These are phyloP conservation scores for Lynx canadensis DNA, from an alignment of 2,113 vertebrate species.

Conservation along the genomic window DNA sequence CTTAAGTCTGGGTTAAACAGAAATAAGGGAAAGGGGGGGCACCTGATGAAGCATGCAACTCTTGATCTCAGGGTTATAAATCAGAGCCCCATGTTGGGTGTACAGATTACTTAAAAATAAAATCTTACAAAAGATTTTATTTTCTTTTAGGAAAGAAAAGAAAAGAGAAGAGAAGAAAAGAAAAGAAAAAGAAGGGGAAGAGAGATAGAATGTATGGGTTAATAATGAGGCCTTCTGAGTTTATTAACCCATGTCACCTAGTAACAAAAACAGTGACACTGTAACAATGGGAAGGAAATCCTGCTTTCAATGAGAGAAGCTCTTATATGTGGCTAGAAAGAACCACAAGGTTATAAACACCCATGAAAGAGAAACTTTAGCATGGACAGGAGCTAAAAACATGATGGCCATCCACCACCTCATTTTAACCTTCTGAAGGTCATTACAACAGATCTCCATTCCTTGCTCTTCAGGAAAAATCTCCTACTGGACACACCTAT, in stretches of 20 bases:
- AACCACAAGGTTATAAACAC: slow-evolving; percentile 41
- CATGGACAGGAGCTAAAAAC: slow-evolving; percentile 41
- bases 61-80: neutral
- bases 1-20: slow-evolving; percentile 1
- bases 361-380: slow-evolving; percentile 12
- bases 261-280: slow-evolving; percentile 48
- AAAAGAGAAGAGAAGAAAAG: neutral
- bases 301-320: slow-evolving; percentile 22
- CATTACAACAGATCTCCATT: neutral
- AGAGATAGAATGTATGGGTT: slow-evolving; percentile 5
- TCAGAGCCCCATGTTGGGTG: neutral
- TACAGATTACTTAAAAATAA: neutral
- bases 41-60: neutral
- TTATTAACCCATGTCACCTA: neutral
- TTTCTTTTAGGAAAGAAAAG: neutral
- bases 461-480: neutral
- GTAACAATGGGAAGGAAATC: neutral
- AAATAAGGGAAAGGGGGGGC: neutral
- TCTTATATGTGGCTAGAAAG: neutral
- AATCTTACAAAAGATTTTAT: neutral
- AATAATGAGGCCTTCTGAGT: slow-evolving; percentile 35
- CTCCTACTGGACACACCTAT: neutral
- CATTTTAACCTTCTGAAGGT: slow-evolving; percentile 29
- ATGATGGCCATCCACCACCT: neutral
- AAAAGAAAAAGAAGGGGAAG: neutral